Conservation (phyloP, 2,113 vertebrate species). For the Hydrolagus affinis region DNA sequence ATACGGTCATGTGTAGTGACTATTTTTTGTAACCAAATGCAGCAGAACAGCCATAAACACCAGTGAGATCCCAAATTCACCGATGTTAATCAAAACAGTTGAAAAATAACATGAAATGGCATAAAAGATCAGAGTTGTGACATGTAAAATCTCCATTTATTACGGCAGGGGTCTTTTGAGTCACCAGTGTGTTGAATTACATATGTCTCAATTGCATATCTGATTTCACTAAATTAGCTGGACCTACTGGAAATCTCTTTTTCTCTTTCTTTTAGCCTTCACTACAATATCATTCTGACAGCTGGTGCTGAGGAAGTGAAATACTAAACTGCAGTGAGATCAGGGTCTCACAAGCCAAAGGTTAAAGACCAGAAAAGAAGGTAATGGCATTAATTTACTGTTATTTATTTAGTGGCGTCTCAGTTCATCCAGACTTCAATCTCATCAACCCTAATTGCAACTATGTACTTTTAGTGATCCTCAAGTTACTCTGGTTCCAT, state of each 20-base stretch:
- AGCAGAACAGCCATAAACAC: too few relatives aligned
- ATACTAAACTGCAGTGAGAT: not conserved
- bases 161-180: not conserved
- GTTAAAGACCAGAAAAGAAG: not conserved
- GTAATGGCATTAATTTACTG: too few relatives aligned
- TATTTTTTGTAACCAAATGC: too few relatives aligned
- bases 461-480: not conserved
- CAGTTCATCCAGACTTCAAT: not conserved
- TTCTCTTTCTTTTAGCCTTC: not conserved
- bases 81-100: not conserved
- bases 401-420: not conserved
- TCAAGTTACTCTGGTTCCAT: not conserved
- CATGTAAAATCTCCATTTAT: not conserved
- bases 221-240: not conserved
- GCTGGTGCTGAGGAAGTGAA: not conserved
- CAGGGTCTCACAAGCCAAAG: not conserved
- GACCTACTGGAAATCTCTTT: not conserved
- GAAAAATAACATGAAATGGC: not conserved
- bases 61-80: not conserved
- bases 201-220: not conserved
- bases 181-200: not conserved
- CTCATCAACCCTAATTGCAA: not conserved
- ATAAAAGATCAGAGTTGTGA: not conserved
- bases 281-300: not conserved
- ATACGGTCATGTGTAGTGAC: too few relatives aligned